These are phyloP conservation scores for Rhizomys pruinosus DNA, from an alignment of 2,113 vertebrate genomes.

Conservation along the genomic window DNA sequence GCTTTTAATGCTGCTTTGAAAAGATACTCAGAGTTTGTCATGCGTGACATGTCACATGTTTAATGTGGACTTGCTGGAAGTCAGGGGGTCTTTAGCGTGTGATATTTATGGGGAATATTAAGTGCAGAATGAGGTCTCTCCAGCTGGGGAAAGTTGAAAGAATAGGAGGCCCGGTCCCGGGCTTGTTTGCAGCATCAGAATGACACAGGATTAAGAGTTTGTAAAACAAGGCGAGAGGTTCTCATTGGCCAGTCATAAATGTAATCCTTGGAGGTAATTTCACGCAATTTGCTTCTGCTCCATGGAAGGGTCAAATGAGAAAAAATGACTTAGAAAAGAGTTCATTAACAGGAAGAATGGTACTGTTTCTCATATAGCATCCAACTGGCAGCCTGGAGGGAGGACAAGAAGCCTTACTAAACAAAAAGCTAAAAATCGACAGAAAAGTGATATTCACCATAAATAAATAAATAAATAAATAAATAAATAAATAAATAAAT, in stretches of 20 bases:
- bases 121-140: conserved; percentile 87
- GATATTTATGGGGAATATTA: conserved; percentile 89
- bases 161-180: conserved; percentile 81
- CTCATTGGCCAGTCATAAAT: conserved; percentile 87
- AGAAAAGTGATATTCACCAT: conserved; percentile 76
- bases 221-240: conserved; percentile 88
- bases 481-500: too few species aligned
- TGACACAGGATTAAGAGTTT: conserved; percentile 91
- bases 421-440: conserved; percentile 77
- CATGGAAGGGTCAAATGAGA: conserved; percentile 90
- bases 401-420: not conserved
- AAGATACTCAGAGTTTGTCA: conserved; percentile 87
- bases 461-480: conserved; percentile 2
- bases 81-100: conserved; percentile 86
- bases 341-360: conserved; percentile 90
- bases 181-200: conserved; percentile 88
- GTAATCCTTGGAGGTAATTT: conserved; percentile 94
- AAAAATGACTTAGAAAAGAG: conserved; percentile 87
- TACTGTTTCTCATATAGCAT: conserved; percentile 79
- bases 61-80: conserved; percentile 87
- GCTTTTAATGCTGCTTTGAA: conserved; percentile 88
- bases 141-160: conserved; percentile 86
- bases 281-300: conserved; percentile 91
- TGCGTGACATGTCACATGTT: conserved; percentile 88
- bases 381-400: conserved; percentile 70